These are phyloP conservation scores for Tamandua tetradactyla DNA, from an alignment of 2,797 vertebrate genomes.

Conservation along the genomic window DNA sequence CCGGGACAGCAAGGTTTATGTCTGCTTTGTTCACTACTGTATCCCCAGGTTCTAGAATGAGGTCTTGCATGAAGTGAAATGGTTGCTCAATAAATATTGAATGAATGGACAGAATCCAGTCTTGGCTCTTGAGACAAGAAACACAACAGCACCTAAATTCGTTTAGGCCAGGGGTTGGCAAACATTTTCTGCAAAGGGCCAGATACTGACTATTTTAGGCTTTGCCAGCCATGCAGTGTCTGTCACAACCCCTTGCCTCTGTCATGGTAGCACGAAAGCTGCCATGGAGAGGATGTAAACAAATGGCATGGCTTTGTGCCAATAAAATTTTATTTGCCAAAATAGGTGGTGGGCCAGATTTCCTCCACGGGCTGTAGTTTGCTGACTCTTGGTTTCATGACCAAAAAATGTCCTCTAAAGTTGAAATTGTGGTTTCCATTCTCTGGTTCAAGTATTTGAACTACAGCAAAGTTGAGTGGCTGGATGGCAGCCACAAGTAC, in stretches of 20 bases:
- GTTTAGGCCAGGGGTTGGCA: background rate
- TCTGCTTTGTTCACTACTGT: background rate
- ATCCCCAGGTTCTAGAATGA: background rate
- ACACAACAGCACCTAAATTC: background rate
- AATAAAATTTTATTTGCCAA: constrained; percentile 46
- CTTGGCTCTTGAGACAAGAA: constrained; percentile 26
- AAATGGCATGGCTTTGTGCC: background rate
- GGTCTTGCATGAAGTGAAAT: background rate
- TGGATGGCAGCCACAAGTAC: background rate
- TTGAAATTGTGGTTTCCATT: background rate
- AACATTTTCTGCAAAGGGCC: background rate
- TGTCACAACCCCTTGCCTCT: background rate
- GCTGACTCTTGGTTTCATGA: background rate
- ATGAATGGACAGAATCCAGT: background rate
- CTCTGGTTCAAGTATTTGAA: background rate
- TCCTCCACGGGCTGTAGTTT: background rate
- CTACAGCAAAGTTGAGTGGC: background rate
- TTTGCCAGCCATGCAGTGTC: background rate
- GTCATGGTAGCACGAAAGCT: background rate
- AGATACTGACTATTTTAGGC: background rate
- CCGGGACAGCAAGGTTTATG: background rate
- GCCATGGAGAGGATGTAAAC: background rate
- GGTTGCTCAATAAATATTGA: background rate
- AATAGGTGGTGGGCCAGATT: background rate
- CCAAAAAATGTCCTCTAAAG: background rate